Percentiles rank a stretch among this genome's conserved stretches.
Conservation (phyloP, 2,888 invertebrate species). For the Agrypnus murinus region DNA sequence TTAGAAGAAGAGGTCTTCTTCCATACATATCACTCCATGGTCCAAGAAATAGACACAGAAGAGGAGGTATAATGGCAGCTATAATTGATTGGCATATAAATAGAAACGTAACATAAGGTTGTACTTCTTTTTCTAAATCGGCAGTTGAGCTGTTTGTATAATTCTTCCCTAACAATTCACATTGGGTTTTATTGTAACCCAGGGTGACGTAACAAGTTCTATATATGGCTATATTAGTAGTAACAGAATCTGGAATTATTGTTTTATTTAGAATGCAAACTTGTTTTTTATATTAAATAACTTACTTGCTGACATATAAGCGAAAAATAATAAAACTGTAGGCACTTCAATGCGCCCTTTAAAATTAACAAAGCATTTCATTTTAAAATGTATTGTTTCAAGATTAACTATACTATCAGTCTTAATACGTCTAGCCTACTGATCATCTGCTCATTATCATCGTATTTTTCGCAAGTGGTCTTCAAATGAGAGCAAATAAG, state of each 20-base stretch:
- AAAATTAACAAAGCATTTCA: constrained; percentile 16
- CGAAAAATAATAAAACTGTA: constrained; percentile 54
- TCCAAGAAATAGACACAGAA: constrained; percentile 82
- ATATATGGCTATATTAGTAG: constrained; percentile 81
- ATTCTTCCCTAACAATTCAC: constrained; percentile 74
- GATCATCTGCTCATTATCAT: background rate
- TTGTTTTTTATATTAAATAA: constrained; percentile 1
- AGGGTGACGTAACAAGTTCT: constrained; percentile 79
- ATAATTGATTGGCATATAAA: constrained; percentile 77
- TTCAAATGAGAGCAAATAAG: too few relatives aligned
- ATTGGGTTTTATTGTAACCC: constrained; percentile 76
- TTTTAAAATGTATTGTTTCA: constrained; percentile 7
- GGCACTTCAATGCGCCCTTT: constrained; percentile 50
- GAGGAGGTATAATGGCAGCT: constrained; percentile 79
- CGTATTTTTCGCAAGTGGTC: too few relatives aligned
- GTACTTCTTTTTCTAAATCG: constrained; percentile 70
- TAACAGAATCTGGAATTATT: constrained; percentile 73
- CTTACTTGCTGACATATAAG: constrained; percentile 57
- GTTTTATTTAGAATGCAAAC: background rate
- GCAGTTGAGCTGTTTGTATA: constrained; percentile 73
- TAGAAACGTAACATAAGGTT: constrained; percentile 79
- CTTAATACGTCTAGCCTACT: background rate
- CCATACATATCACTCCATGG: constrained; percentile 90
- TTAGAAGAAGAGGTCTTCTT: constrained; percentile 76
- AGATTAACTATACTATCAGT: background rate